Conservation (phyloP, 2,888 invertebrate genomes). For the Smittia sp. region DNA sequence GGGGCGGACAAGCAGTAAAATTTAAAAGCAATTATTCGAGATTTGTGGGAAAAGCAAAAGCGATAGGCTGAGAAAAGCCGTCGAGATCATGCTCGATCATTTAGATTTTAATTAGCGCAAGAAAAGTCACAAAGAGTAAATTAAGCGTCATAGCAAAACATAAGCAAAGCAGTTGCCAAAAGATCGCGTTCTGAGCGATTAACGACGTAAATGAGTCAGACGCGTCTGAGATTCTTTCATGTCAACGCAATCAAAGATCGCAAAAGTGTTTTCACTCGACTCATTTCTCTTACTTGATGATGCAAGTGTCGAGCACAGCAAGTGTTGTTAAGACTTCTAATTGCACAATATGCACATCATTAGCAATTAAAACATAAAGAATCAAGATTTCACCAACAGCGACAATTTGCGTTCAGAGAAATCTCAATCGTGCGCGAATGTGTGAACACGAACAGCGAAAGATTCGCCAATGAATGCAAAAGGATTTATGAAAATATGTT, state of each 20-base stretch:
- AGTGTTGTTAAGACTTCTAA: background rate
- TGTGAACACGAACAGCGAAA: background rate
- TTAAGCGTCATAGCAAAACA: background rate
- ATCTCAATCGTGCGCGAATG: background rate
- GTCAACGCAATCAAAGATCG: conserved; percentile 3
- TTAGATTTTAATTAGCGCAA: conserved; percentile 1
- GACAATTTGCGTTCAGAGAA: background rate
- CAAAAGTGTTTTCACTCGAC: background rate
- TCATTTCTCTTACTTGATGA: background rate
- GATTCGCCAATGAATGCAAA: background rate
- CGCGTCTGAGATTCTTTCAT: conserved; percentile 2
- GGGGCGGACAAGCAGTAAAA: background rate
- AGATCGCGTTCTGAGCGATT: conserved; percentile 35
- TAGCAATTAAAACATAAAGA: conserved; percentile 1
- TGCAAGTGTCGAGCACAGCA: conserved; percentile 1
- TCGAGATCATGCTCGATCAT: background rate
- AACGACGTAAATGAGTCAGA: conserved; percentile 16
- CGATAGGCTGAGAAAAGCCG: background rate
- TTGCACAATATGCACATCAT: conserved; percentile 5
- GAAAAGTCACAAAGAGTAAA: conserved; percentile 5
- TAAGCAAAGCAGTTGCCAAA: background rate
- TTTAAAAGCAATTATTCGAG: conserved; percentile 20
- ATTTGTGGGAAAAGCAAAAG: conserved; percentile 5
- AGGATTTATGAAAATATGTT: background rate
- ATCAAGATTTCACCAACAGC: background rate